Evolutionary conservation across 2,797 vertebrate species (phyloP).

Genomic region (Agapornis canus): DNA sequence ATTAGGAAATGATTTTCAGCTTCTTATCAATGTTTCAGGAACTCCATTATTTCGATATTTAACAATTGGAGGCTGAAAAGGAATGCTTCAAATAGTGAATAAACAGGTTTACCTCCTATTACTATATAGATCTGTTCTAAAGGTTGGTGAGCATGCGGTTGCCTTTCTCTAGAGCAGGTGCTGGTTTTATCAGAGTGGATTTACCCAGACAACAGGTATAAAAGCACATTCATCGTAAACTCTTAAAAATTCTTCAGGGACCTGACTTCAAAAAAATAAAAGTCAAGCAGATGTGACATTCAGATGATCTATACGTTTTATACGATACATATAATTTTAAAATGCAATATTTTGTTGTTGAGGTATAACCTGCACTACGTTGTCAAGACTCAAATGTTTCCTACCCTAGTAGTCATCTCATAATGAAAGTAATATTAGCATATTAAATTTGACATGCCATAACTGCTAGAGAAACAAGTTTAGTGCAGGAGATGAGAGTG

Average conservation of each 20-base stretch:
- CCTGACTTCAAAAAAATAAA: not conserved
- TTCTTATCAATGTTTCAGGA: conserved; percentile 64
- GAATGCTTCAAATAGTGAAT: conserved; percentile 42
- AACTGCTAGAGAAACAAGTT: conserved; percentile 12
- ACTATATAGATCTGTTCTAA: not conserved
- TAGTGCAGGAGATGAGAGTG: not conserved
- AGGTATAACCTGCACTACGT: not conserved
- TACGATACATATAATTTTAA: not conserved
- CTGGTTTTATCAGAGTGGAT: not conserved
- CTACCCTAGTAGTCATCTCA: not conserved
- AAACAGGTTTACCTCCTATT: conserved; percentile 16
- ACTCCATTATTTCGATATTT: conserved; percentile 57
- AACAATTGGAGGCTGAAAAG: conserved; percentile 37
- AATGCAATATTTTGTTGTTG: not conserved
- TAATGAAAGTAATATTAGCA: conserved; percentile 28
- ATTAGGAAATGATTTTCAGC: conserved; percentile 65
- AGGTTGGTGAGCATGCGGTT: not conserved
- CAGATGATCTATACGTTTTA: not conserved
- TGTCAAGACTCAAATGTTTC: not conserved
- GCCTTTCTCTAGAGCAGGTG: not conserved
- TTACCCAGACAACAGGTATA: not conserved
- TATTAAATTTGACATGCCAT: conserved; percentile 3
- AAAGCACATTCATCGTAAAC: not conserved
- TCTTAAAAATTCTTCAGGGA: not conserved
- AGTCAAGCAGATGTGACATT: not conserved